Percentiles rank a stretch among this genome's conserved stretches.
Evolutionary conservation across 2,113 vertebrate genomes (phyloP).

Genomic region (Python bivittatus): DNA sequence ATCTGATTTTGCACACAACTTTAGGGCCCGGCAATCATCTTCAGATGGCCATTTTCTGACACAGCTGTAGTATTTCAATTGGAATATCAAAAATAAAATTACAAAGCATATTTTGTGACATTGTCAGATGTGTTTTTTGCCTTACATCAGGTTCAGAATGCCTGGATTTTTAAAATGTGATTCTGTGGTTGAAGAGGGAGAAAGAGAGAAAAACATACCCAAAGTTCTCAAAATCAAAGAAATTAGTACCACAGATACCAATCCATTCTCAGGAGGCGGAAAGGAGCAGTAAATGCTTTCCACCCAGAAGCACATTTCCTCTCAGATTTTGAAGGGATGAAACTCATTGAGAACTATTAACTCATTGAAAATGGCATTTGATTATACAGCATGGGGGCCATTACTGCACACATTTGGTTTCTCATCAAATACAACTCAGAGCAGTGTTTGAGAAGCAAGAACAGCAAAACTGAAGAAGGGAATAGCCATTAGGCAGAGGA

Average conservation of each 20-base stretch:
- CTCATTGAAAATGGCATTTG: slow-evolving; percentile 44
- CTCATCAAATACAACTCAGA: slow-evolving; percentile 52
- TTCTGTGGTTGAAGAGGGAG: slow-evolving; percentile 1
- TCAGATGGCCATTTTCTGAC: not conserved
- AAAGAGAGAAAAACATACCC: slow-evolving; percentile 15
- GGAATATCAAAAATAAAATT: not conserved
- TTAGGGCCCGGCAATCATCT: not conserved
- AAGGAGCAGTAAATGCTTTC: slow-evolving; percentile 42
- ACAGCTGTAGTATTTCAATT: not conserved
- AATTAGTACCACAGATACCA: not conserved
- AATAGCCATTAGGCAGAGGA: slow-evolving; percentile 53
- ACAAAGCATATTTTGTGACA: not conserved
- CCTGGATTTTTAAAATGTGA: slow-evolving; percentile 6
- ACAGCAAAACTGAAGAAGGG: slow-evolving; percentile 53
- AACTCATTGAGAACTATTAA: slow-evolving; percentile 64
- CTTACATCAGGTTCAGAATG: slow-evolving; percentile 37
- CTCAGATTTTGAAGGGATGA: slow-evolving; percentile 42
- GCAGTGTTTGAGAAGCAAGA: slow-evolving; percentile 57
- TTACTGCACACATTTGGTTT: slow-evolving; percentile 30
- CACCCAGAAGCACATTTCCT: slow-evolving; percentile 12
- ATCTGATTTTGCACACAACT: not conserved
- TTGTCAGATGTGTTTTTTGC: slow-evolving; percentile 31
- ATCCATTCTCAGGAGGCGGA: slow-evolving; percentile 34
- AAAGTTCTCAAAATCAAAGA: slow-evolving; percentile 40
- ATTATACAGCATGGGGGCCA: slow-evolving; percentile 51